Base-by-base conservation (phyloP, 2,797 vertebrate species). In the Margarornis squamiger region DNA sequence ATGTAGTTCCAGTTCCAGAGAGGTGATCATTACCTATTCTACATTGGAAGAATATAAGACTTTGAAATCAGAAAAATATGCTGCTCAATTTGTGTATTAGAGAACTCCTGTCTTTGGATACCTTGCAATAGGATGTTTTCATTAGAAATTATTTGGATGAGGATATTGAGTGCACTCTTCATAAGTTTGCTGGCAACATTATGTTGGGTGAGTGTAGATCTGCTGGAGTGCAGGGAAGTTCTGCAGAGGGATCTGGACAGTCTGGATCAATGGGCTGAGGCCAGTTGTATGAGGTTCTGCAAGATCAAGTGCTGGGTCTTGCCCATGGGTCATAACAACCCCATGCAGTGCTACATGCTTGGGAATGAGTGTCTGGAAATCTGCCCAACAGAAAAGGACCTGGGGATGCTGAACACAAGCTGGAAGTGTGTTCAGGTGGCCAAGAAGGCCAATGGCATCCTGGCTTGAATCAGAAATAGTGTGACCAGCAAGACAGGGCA, bases 251-350 rank as follows among this genome's bases (percentile, higher is more conserved):
- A 19, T 34, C 14, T 74, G 46, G n/a, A 46, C n/a, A 34, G 23
- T 14, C 24, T 39, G 45, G 13, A 29, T 38, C 7, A 34, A 4
- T 38, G 45, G 29, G 9, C 46, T 88, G 14, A 54, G 54, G 30
- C 2, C 10, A 52, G 3, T 3, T 0, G 0, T 6, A 3, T 59
- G 39, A 67, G 21, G 22, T 39, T 46, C 24, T 19, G 13, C 15
- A 36, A 17, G 22, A 14, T 14, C 22, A 58, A 36, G 22, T 36
- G 22, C 23, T 58, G 55, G 14, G 55, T 34, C 23, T n/a, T 58
- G 55, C 20, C 5, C 22, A 24, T 24, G 14, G n/a, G 22, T 58
- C 22, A 24, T 14, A 36, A 36, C 23, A 58, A 58, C 4, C n/a
- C n/a, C n/a, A 24, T 58, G 23, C 22, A 58, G 15, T 24, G 55